Evolutionary conservation across 1,140 invertebrate genomes (phyloP).

Genomic region (Homalodisca vitripennis): DNA sequence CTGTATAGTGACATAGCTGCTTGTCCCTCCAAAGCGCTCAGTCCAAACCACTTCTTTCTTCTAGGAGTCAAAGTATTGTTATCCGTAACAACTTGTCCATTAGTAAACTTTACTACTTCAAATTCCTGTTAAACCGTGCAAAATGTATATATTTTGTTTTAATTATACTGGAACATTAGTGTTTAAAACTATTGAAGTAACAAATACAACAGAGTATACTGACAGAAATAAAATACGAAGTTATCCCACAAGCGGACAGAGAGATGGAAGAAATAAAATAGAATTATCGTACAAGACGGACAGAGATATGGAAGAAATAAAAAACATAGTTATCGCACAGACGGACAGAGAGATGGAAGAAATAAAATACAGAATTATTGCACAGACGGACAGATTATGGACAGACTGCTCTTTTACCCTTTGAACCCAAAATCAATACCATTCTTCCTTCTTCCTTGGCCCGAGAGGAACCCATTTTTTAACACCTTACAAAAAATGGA

Average conservation of each 20-base stretch:
- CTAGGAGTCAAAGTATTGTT: background rate
- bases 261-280: background rate
- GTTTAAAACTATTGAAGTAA: background rate
- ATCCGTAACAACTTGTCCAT: background rate
- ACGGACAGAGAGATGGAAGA: too few species aligned
- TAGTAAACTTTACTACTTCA: background rate
- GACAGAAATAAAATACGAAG: background rate
- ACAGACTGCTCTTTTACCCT: too few species aligned
- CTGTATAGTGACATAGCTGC: background rate
- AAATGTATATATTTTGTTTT: background rate
- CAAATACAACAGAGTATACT: background rate
- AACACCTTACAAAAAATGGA: too few species aligned
- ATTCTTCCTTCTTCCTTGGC: too few species aligned
- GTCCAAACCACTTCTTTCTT: background rate
- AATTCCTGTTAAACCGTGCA: background rate
- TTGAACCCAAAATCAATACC: too few species aligned
- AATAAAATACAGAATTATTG: too few species aligned
- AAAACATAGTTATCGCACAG: too few species aligned
- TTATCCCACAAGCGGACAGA: background rate
- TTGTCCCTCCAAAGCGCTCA: background rate
- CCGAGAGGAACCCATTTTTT: too few species aligned
- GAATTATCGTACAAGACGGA: background rate
- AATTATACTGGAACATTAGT: background rate
- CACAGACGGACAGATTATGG: too few species aligned
- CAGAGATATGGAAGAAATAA: too few species aligned